phyloP scores from a whole-genome alignment of 1,140 invertebrate species.

The Drosophila lini region DNA sequence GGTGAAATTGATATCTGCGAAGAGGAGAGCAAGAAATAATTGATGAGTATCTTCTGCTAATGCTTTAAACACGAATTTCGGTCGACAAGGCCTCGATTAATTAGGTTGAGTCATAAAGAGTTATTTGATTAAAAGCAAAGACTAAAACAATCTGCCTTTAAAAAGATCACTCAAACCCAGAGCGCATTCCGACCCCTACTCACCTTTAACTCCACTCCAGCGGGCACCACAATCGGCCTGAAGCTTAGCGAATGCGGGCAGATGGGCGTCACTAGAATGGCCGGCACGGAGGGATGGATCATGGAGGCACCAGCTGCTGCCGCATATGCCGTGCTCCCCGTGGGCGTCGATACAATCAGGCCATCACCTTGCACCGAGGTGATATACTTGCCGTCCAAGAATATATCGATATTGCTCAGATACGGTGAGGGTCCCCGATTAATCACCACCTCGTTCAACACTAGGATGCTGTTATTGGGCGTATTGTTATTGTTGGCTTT shows the following conservation, averaged over 20 bases:
- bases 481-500: constrained; percentile 36
- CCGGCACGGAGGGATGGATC: constrained; percentile 98
- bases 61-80: constrained; percentile 1
- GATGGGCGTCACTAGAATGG: constrained; percentile 98
- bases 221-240: constrained; percentile 97
- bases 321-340: constrained; percentile 98
- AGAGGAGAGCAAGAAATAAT: constrained; percentile 3
- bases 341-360: constrained; percentile 97
- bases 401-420: constrained; percentile 97
- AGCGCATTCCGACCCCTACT: not conserved
- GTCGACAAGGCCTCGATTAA: not conserved
- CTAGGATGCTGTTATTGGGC: constrained; percentile 83
- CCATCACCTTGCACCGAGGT: constrained; percentile 98
- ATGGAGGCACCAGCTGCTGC: constrained; percentile 98
- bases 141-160: too few species aligned
- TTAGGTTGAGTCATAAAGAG: constrained; percentile 8
- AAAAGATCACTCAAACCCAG: too few species aligned
- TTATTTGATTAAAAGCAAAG: not conserved
- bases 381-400: constrained; percentile 96
- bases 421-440: constrained; percentile 97
- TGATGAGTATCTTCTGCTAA: not conserved
- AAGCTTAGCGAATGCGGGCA: constrained; percentile 98
- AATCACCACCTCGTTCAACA: constrained; percentile 98
- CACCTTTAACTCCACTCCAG: constrained; percentile 97
- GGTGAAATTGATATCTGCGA: constrained; percentile 95